A percentile compares a stretch with the other conserved stretches of the same genome.
Evolutionary conservation across 2,888 invertebrate genomes (phyloP).

Genomic region (Pelosia muscerda): DNA sequence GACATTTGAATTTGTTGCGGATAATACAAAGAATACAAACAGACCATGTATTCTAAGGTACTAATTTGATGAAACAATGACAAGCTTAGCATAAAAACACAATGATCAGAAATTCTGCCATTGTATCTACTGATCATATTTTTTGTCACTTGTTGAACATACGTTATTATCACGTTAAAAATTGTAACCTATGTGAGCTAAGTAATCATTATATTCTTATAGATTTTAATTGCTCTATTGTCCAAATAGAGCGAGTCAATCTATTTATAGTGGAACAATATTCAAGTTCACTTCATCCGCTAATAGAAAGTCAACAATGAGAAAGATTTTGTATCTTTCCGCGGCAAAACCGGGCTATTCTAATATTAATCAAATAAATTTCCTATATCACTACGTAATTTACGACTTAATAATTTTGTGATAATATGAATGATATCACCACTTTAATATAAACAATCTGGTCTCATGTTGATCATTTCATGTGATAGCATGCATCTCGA

Average conservation of each 20-base stretch:
- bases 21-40: constrained; percentile 49
- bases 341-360: background rate
- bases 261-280: constrained; percentile 45
- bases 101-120: background rate
- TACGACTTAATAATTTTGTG: background rate
- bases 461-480: background rate
- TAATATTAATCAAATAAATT: background rate
- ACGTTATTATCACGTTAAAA: constrained; percentile 34
- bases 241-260: constrained; percentile 72
- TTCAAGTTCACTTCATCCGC: constrained; percentile 53
- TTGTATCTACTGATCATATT: background rate
- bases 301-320: constrained; percentile 22
- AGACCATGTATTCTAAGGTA: constrained; percentile 49
- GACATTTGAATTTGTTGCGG: constrained; percentile 67
- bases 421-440: background rate
- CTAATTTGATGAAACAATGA: constrained; percentile 58
- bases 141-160: background rate
- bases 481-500: no score
- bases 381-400: background rate
- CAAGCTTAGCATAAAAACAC: constrained; percentile 28
- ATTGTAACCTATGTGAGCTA: constrained; percentile 58
- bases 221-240: constrained; percentile 66
- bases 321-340: constrained; percentile 18
- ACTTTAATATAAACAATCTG: background rate
- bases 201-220: no score